A percentile compares a stretch with the other conserved stretches of the same genome.
phyloP scores from a whole-genome alignment of 2,888 invertebrate species.

The Rhorus exstirpatorius region DNA sequence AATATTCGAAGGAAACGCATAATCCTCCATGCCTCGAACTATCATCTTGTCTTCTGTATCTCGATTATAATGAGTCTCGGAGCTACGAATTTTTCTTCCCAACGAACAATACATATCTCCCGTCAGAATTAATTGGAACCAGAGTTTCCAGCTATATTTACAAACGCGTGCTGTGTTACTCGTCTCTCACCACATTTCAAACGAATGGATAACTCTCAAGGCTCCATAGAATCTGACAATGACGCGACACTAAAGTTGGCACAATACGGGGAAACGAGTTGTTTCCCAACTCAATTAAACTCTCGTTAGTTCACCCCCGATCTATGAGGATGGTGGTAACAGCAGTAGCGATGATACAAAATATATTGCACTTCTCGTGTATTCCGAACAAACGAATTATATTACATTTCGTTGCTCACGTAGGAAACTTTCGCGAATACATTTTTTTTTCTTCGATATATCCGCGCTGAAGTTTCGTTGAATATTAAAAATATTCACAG shows the following conservation, averaged over 20 bases:
- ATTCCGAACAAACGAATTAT: not conserved
- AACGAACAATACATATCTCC: conserved; percentile 3
- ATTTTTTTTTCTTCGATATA: too few relatives aligned
- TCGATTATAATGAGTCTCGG: conserved; percentile 49
- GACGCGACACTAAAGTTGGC: not conserved
- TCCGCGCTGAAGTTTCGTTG: too few relatives aligned
- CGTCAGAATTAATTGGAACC: conserved; percentile 54
- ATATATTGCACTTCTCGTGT: not conserved
- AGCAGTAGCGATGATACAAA: not conserved
- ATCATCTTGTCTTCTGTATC: not conserved
- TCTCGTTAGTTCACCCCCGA: conserved; percentile 41
- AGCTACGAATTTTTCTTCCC: conserved; percentile 27
- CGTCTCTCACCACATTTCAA: conserved; percentile 12
- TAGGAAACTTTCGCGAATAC: too few relatives aligned
- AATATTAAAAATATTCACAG: too few relatives aligned
- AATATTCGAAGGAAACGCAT: conserved; percentile 19
- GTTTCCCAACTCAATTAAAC: conserved; percentile 59
- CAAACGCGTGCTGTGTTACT: not conserved
- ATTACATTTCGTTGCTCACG: too few relatives aligned
- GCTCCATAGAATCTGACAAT: conserved; percentile 41
- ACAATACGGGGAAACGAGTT: conserved; percentile 31
- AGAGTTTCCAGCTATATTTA: not conserved
- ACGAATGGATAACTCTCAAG: conserved; percentile 26
- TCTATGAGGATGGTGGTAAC: too few relatives aligned
- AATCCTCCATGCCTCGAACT: not conserved